Percentiles rank a stretch among this genome's conserved stretches.
Evolutionary conservation across 2,888 invertebrate genomes (phyloP).

Genomic region (Halocaridina rubra): DNA sequence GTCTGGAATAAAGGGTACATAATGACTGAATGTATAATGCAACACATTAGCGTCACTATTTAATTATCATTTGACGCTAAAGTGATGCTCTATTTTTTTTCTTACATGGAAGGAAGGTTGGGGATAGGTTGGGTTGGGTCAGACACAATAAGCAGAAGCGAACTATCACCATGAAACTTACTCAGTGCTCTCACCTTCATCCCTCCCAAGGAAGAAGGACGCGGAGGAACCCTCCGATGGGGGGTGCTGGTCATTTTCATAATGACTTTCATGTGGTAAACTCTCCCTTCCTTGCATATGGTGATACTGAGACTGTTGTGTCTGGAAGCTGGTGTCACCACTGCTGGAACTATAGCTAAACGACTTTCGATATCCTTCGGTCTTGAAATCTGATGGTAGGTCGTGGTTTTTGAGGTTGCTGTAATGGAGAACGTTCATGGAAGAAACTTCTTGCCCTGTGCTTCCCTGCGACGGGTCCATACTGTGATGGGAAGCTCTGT

Average conservation of each 20-base stretch:
- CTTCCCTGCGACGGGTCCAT: conserved; percentile 1
- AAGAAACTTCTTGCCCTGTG: background rate
- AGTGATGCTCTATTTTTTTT: background rate
- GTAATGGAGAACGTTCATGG: conserved; percentile 67
- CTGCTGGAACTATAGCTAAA: conserved; percentile 51
- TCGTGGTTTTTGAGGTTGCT: conserved; percentile 48
- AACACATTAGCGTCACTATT: background rate
- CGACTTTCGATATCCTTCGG: conserved; percentile 49
- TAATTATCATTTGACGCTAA: background rate
- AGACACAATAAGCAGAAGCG: conserved; percentile 50
- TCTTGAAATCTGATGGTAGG: conserved; percentile 42
- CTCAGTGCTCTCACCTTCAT: conserved; percentile 78
- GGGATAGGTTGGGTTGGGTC: conserved; percentile 7
- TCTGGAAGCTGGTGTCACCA: conserved; percentile 25
- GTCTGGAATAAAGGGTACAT: background rate
- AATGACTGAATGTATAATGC: background rate
- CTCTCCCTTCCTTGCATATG: conserved; percentile 68
- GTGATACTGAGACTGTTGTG: conserved; percentile 49
- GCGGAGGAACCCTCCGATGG: conserved; percentile 18
- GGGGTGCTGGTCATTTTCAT: background rate
- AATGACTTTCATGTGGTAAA: conserved; percentile 70
- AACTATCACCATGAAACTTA: conserved; percentile 72
- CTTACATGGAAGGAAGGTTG: background rate
- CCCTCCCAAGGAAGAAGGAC: conserved; percentile 53
- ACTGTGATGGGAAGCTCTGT: background rate